These are phyloP conservation scores for Synanthedon andrenaeformis DNA, from an alignment of 2,888 invertebrate genomes.

Conservation along the genomic window DNA sequence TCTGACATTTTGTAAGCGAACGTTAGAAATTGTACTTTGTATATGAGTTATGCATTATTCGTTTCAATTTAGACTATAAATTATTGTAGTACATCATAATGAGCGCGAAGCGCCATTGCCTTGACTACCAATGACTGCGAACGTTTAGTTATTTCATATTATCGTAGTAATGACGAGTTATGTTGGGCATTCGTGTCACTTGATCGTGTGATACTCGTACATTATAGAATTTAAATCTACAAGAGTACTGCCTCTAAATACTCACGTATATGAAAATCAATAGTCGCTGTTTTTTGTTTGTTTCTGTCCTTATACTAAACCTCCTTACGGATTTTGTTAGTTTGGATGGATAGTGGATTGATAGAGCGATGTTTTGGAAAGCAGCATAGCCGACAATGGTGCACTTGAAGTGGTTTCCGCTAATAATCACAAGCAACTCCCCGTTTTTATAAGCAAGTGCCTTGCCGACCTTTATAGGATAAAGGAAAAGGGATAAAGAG, in stretches of 20 bases:
- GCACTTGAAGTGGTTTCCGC: too few relatives aligned
- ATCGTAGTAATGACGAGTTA: constrained; percentile 41
- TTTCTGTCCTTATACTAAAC: too few relatives aligned
- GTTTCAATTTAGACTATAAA: constrained; percentile 22
- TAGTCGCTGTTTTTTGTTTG: too few relatives aligned
- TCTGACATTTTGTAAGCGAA: background rate
- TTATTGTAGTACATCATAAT: constrained; percentile 23
- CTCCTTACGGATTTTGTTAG: too few relatives aligned
- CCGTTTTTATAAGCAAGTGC: too few relatives aligned
- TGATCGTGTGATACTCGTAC: constrained; percentile 9
- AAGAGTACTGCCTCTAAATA: background rate
- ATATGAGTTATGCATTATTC: constrained; percentile 9
- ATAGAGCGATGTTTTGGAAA: too few relatives aligned
- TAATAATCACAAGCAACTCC: too few relatives aligned
- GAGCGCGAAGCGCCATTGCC: constrained; percentile 21
- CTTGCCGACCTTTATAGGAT: too few relatives aligned
- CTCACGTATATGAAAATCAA: too few relatives aligned
- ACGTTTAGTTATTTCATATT: constrained; percentile 34
- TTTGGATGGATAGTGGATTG: too few relatives aligned
- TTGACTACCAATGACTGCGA: constrained; percentile 27
- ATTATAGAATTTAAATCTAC: background rate
- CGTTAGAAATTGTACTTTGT: background rate
- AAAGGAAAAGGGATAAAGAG: too few relatives aligned
- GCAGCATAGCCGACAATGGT: too few relatives aligned
- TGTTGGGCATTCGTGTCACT: constrained; percentile 32